These are phyloP conservation scores for Druon quercuslanigerum DNA, from an alignment of 1,140 invertebrate genomes.

Conservation along the genomic window DNA sequence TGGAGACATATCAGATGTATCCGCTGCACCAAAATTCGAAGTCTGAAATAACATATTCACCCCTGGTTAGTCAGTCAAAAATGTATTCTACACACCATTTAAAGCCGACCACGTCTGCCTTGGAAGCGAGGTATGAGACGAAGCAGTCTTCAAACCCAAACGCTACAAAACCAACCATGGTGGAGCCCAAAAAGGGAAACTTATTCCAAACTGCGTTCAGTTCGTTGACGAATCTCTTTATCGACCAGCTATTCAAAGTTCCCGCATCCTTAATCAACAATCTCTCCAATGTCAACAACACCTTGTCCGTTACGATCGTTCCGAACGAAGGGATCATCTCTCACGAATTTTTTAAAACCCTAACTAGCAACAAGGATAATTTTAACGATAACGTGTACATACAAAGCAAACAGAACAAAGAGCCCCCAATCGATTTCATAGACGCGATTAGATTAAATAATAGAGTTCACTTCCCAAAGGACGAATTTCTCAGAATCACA, in stretches of 20 bases:
- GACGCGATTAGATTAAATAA: not conserved
- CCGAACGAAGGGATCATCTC: slow-evolving; percentile 56
- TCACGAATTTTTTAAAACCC: slow-evolving; percentile 52
- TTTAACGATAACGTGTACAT: slow-evolving; percentile 27
- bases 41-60: not conserved
- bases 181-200: slow-evolving; percentile 45
- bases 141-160: slow-evolving; percentile 42
- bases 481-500: slow-evolving; percentile 9
- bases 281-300: slow-evolving; percentile 48
- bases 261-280: slow-evolving; percentile 45
- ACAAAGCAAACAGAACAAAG: not conserved
- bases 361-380: slow-evolving; percentile 46
- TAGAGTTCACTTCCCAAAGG: slow-evolving; percentile 2
- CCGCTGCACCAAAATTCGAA: not conserved
- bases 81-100: slow-evolving; percentile 42
- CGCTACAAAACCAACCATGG: not conserved
- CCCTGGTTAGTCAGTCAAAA: slow-evolving; percentile 4
- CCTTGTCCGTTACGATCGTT: slow-evolving; percentile 60
- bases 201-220: slow-evolving; percentile 50
- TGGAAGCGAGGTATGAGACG: slow-evolving; percentile 43
- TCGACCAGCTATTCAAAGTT: slow-evolving; percentile 49
- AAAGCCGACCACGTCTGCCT: not conserved
- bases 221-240: slow-evolving; percentile 47
- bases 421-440: slow-evolving; percentile 36
- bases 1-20: slow-evolving; percentile 3